A percentile compares a stretch with the other conserved stretches of the same genome.
Conservation (phyloP, 2,113 vertebrate genomes). For the Dinomys branickii region DNA sequence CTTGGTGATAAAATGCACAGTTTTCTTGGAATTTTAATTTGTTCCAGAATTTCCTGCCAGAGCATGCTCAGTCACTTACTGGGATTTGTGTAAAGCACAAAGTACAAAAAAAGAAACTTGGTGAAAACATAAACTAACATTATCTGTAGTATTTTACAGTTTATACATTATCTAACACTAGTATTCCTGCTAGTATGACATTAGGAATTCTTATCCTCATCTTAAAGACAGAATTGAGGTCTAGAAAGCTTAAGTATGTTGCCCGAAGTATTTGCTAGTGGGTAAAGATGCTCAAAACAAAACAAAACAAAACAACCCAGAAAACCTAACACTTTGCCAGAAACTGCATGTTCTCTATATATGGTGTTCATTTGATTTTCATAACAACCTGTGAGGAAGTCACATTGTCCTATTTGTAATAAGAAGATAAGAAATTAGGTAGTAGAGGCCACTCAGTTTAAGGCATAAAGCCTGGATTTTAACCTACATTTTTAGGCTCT, state of each 20-base stretch:
- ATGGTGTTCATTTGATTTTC: not conserved
- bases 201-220: not conserved
- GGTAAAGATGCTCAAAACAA: not conserved
- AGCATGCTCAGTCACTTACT: not conserved
- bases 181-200: not conserved
- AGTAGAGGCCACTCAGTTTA: not conserved
- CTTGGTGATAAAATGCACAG: conserved; percentile 49
- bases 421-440: not conserved
- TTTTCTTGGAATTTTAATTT: conserved; percentile 68
- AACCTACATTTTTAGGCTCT: not conserved
- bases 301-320: not conserved
- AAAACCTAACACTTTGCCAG: not conserved
- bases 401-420: not conserved
- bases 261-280: not conserved
- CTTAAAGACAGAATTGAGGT: conserved; percentile 20
- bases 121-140: conserved; percentile 35
- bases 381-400: not conserved
- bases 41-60: conserved; percentile 54
- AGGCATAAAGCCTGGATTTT: not conserved
- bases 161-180: not conserved
- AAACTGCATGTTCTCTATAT: not conserved
- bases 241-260: not conserved
- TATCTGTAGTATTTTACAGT: not conserved
- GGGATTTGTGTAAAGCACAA: conserved; percentile 37
- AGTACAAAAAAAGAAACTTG: not conserved